Evolutionary conservation across 2,797 vertebrate genomes (phyloP).

Genomic region (Lerista edwardsae): DNA sequence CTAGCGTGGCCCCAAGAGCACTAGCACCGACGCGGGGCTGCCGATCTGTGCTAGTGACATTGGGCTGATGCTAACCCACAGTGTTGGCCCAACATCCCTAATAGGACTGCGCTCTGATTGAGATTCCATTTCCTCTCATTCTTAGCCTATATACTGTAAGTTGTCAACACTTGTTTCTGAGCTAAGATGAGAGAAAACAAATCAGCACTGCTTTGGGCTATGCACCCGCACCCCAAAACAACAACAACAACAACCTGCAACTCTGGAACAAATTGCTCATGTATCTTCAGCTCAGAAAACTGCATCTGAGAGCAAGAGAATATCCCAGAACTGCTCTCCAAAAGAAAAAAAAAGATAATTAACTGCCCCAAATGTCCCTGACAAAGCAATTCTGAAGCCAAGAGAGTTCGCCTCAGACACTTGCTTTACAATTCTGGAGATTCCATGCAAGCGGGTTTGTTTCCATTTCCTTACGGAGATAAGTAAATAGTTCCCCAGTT

Average conservation of each 20-base stretch:
- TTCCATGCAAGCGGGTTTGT: constrained; percentile 15
- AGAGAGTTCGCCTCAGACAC: constrained; percentile 54
- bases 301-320: constrained; percentile 30
- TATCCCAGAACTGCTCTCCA: constrained; percentile 38
- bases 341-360: constrained; percentile 56
- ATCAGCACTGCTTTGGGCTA: neutral
- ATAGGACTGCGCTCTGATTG: too few relatives aligned
- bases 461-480: constrained; percentile 30
- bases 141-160: neutral
- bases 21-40: too few relatives aligned
- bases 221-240: neutral
- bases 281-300: neutral
- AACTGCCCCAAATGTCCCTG: constrained; percentile 59
- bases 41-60: too few relatives aligned
- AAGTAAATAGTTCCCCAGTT: constrained; percentile 21
- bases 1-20: too few relatives aligned
- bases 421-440: constrained; percentile 47
- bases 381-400: constrained; percentile 63
- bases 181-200: neutral
- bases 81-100: too few relatives aligned
- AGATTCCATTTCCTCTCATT: neutral
- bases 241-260: neutral
- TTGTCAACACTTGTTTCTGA: neutral
- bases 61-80: too few relatives aligned
- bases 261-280: neutral